Percentiles rank a stretch among this genome's conserved stretches.
phyloP scores from a whole-genome alignment of 1,140 invertebrate genomes.

The Bombus picipes region DNA sequence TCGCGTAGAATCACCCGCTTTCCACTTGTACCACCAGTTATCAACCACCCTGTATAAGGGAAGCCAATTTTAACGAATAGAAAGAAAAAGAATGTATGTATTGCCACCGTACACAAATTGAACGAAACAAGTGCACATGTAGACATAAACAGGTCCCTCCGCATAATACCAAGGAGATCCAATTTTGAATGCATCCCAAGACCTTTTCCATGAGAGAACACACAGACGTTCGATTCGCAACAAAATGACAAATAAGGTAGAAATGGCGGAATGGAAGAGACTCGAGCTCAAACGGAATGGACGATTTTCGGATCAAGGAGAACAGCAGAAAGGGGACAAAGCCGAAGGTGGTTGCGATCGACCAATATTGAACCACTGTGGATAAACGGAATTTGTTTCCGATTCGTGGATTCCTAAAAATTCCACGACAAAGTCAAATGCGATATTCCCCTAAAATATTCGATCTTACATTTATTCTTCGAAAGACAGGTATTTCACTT shows the following conservation, averaged over 20 bases:
- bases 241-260: conserved; percentile 12
- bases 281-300: conserved; percentile 69
- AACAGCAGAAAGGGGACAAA: conserved; percentile 3
- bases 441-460: neutral
- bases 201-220: neutral
- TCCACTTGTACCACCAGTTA: too few relatives aligned
- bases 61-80: neutral
- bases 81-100: too few relatives aligned
- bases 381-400: conserved; percentile 58
- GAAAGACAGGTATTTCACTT: neutral
- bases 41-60: too few relatives aligned
- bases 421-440: neutral
- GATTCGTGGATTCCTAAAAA: neutral
- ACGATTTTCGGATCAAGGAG: conserved; percentile 64
- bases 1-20: too few relatives aligned
- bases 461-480: neutral
- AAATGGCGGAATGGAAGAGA: conserved; percentile 15
- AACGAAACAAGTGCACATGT: neutral
- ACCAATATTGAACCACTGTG: conserved; percentile 55
- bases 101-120: neutral
- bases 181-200: neutral
- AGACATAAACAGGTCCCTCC: neutral
- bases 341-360: conserved; percentile 26
- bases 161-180: neutral
- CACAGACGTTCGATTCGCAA: conserved; percentile 18